These are phyloP conservation scores for Fopius arisanus DNA, from an alignment of 1,140 invertebrate species.

Conservation along the genomic window DNA sequence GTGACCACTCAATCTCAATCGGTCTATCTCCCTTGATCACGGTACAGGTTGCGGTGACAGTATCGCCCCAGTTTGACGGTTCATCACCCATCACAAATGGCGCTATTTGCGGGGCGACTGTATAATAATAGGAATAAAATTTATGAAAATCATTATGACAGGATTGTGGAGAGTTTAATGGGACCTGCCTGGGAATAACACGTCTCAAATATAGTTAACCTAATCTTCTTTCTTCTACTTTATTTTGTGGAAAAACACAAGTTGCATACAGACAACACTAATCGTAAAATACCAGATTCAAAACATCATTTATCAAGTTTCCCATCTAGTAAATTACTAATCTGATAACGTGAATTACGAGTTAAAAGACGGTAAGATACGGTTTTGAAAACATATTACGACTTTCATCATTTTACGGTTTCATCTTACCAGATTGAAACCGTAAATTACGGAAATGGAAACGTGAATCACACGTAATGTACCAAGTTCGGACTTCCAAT, in stretches of 20 bases:
- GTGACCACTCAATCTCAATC: constrained; percentile 71
- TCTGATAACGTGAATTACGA: too few relatives aligned
- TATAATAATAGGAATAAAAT: neutral
- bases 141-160: neutral
- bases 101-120: constrained; percentile 71
- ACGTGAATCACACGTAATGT: too few relatives aligned
- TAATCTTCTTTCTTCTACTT: neutral
- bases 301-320: too few relatives aligned
- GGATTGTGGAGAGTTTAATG: neutral
- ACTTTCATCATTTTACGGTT: too few relatives aligned
- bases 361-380: too few relatives aligned
- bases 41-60: constrained; percentile 73
- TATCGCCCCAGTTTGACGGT: constrained; percentile 73
- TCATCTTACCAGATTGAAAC: too few relatives aligned
- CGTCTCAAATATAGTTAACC: constrained; percentile 15
- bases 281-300: too few relatives aligned
- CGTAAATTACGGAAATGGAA: too few relatives aligned
- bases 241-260: neutral
- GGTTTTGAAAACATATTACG: too few relatives aligned
- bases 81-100: constrained; percentile 72
- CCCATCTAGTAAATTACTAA: too few relatives aligned
- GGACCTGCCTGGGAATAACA: constrained; percentile 16
- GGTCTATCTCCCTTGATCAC: constrained; percentile 77
- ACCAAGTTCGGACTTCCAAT: too few relatives aligned
- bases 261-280: too few relatives aligned